phyloP scores from a whole-genome alignment of 2,113 vertebrate genomes.

The Labeo catla region DNA sequence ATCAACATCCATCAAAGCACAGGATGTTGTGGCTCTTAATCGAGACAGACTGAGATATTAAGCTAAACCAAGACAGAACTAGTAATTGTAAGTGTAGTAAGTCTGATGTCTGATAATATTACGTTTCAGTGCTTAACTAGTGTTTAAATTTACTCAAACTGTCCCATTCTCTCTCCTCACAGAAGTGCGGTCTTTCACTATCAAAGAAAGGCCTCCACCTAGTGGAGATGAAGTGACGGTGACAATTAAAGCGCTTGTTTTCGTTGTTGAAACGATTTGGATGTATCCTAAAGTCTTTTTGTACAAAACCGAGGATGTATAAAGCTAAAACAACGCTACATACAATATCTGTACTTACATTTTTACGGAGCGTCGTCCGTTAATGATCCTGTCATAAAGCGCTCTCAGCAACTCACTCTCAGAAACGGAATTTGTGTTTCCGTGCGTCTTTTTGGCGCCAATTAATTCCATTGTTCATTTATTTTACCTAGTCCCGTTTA shows the following conservation, averaged over 20 bases:
- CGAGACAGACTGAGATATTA: neutral
- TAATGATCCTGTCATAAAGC: neutral
- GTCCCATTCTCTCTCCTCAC: neutral
- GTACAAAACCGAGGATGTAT: neutral
- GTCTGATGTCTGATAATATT: neutral
- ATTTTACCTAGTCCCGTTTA: neutral
- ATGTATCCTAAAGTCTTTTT: neutral
- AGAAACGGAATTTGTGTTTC: neutral
- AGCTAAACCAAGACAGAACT: neutral
- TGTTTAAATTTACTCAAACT: neutral
- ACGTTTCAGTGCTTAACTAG: neutral
- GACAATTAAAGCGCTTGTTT: neutral
- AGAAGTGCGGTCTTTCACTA: neutral
- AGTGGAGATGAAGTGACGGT: conserved; percentile 22
- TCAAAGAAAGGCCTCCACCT: conserved; percentile 30
- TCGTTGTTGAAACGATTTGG: neutral
- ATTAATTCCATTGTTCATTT: neutral
- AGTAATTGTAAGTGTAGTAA: neutral
- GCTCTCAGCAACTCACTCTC: neutral
- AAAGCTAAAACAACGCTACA: neutral
- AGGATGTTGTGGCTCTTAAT: neutral
- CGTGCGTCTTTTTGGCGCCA: neutral
- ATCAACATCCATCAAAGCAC: neutral
- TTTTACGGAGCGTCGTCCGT: neutral
- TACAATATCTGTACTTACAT: neutral